A percentile compares a stretch with the other conserved stretches of the same genome.
Evolutionary conservation across 2,797 vertebrate genomes (phyloP).

Genomic region (Pipistrellus kuhlii): DNA sequence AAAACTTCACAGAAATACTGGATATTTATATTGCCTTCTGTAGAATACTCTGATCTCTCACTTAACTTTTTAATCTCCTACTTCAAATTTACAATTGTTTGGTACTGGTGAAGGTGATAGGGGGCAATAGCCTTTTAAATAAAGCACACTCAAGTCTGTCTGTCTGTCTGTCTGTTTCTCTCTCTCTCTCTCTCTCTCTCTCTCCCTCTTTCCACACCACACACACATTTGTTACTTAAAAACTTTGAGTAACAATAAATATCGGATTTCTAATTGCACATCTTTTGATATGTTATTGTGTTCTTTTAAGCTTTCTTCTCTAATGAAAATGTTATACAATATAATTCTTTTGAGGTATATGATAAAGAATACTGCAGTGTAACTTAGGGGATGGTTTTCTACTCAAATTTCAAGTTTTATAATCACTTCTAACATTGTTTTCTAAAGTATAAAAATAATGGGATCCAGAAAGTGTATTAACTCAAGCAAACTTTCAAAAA

Average conservation of each 20-base stretch:
- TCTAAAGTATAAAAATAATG: not conserved
- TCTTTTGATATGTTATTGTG: not conserved
- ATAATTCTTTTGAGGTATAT: not conserved
- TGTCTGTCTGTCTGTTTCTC: no score
- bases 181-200: no score
- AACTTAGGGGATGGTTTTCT: not conserved
- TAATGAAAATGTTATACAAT: not conserved
- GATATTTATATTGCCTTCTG: not conserved
- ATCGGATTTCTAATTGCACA: not conserved
- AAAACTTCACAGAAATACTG: not conserved
- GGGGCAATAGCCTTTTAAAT: not conserved
- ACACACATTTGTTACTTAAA: not conserved
- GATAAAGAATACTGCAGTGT: not conserved
- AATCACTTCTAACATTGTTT: not conserved
- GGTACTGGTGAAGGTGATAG: not conserved
- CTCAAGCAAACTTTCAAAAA: not conserved
- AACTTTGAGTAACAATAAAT: constrained; percentile 7
- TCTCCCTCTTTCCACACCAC: no score
- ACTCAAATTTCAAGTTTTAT: constrained; percentile 9
- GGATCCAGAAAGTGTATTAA: not conserved
- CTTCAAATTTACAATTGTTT: not conserved
- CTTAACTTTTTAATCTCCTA: not conserved
- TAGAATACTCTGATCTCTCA: not conserved
- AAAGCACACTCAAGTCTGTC: not conserved
- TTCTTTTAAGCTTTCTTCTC: constrained; percentile 8